A percentile compares a stretch with the other conserved stretches of the same genome.
Evolutionary conservation across 2,113 vertebrate species (phyloP).

Genomic region (Chamaea fasciata): DNA sequence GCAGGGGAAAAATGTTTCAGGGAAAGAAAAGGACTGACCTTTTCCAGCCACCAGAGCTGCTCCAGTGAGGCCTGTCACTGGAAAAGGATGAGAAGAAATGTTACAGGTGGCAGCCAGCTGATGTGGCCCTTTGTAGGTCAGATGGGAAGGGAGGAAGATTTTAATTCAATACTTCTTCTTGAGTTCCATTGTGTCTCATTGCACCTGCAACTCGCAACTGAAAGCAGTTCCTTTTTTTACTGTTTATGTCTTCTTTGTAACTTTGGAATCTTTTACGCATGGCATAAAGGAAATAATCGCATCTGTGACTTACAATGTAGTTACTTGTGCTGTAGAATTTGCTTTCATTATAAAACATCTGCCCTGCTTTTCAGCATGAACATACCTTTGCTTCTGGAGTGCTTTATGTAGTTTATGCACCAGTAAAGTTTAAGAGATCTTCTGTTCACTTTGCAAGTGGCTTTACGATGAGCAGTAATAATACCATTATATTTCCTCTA

Average conservation of each 20-base stretch:
- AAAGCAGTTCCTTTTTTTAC: not conserved
- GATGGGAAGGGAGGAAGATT: not conserved
- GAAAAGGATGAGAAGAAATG: not conserved
- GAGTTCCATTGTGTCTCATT: not conserved
- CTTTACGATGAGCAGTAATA: not conserved
- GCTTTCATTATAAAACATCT: not conserved
- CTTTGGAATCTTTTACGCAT: not conserved
- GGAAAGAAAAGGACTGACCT: not conserved
- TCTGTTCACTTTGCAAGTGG: not conserved
- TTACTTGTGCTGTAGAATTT: not conserved
- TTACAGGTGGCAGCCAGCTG: not conserved
- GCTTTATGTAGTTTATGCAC: not conserved
- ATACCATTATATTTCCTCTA: not conserved
- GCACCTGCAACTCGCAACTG: not conserved
- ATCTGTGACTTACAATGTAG: not conserved
- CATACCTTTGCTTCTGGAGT: not conserved
- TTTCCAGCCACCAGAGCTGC: not conserved
- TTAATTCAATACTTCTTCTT: not conserved
- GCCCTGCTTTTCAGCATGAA: not conserved
- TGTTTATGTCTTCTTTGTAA: not conserved
- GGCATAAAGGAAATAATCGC: not conserved
- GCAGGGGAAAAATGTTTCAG: not conserved
- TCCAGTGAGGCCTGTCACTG: rapidly evolving
- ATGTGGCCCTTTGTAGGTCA: not conserved
- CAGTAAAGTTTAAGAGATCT: not conserved